Base-by-base conservation (phyloP, 2,888 invertebrate species). In the Nymphalis urticae region DNA sequence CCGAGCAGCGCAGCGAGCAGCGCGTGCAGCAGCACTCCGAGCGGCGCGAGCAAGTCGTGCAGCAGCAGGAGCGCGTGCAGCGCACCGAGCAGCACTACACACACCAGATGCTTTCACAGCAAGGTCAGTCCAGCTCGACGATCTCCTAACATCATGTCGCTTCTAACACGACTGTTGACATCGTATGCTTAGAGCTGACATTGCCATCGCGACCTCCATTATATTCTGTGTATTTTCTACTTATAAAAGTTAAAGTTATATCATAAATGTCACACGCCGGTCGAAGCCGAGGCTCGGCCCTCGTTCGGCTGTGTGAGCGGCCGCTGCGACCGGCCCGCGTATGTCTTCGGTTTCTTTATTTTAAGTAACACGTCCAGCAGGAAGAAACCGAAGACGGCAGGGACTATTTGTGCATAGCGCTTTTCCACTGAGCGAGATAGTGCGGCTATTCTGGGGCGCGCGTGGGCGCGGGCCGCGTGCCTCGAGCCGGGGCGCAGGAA, bases 31-130 rank as follows among this genome's bases (percentile, higher is more conserved):
- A 89, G 82, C 83, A 88, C 87, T 78, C 79, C 73, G 84, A 85
- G 79, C 80, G 79, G 71, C 82, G 83, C 72, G 83, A 90, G 83
- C 89, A 88, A 79, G 90, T 92, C 80, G 92, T 93, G 82, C 94
- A 94, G 83, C 94, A 94, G 83, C 93, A 93, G 80, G 83, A 86
- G 82, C 80, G 82, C 76, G 83, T 85, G 63, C 87, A 87, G 83
- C 88, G 89, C 85, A 96, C 95, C 79, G 96, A 96, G 93, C 96
- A 96, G 88, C 96, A 95, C 87, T 95, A 95, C 91, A 95, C 96
- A 16, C 58, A 58, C 79, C 96, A 97, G 92, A 94, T 96, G 93
- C 95, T 95, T 92, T 91, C 93, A 80, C 95, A 95, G 88, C 96
- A 96, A 95, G 95, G 96, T 95, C 88, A 93, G 94, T 93, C 48